A percentile compares a stretch with the other conserved stretches of the same genome.
phyloP scores from a whole-genome alignment of 2,113 vertebrate species.

The Abramis brama region DNA sequence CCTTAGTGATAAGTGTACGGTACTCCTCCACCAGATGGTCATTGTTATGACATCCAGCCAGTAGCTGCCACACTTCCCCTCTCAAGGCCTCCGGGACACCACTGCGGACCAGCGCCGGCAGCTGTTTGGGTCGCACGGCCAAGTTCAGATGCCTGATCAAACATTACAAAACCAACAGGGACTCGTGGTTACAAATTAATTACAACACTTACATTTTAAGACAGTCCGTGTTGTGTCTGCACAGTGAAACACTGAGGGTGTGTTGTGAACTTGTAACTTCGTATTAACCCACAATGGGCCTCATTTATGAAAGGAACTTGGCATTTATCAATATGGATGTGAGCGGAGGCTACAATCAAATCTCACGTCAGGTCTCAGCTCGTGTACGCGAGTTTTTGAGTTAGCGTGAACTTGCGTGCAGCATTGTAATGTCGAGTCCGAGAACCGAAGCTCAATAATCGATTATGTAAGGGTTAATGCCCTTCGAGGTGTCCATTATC shows the following conservation, averaged over 20 bases:
- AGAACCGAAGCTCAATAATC: too few relatives aligned
- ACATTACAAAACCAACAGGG: neutral
- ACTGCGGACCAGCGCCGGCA: slow-evolving; percentile 89
- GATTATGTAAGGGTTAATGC: too few relatives aligned
- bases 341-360: too few relatives aligned
- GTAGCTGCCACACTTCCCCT: slow-evolving; percentile 97
- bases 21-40: slow-evolving; percentile 98
- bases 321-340: too few relatives aligned
- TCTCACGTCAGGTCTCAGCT: too few relatives aligned
- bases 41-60: slow-evolving; percentile 97
- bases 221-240: neutral
- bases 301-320: too few relatives aligned
- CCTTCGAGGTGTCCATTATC: too few relatives aligned
- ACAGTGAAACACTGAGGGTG: neutral
- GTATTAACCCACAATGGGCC: neutral
- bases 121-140: slow-evolving; percentile 88
- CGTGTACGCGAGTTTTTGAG: too few relatives aligned
- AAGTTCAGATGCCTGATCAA: slow-evolving; percentile 90
- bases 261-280: neutral
- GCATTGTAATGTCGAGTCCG: too few relatives aligned
- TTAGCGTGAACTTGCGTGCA: too few relatives aligned
- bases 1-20: slow-evolving; percentile 98
- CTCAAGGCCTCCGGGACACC: slow-evolving; percentile 95
- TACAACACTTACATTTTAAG: neutral
- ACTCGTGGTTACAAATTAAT: neutral